Evolutionary conservation across 1,140 invertebrate species (phyloP), one percentile per base, ranked within the genome.

Genomic region (Panagrolaimus sp.): DNA sequence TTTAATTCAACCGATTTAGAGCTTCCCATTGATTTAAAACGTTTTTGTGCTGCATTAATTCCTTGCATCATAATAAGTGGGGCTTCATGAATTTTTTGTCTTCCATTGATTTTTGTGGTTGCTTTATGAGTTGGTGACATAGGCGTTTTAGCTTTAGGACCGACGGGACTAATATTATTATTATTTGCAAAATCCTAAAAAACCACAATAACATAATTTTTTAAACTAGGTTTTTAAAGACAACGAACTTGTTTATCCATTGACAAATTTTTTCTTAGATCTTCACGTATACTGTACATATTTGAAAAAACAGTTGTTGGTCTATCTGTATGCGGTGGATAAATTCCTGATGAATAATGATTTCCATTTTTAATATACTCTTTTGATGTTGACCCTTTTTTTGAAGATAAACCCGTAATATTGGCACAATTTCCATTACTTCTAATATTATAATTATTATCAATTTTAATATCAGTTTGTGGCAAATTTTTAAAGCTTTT

Each of bases 151-250:
- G 51, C 51, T 57, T 57, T 57, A 11, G 51, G 51, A 14, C 20
- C 27, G n/a, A 57, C 20, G 9, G 51, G 51, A 57, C 51, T 57
- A n/a, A 20, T 25, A 27, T 57, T 57, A 27, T 57, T 57, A 27
- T 57, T 57, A 57, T 57, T 57, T 25, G 51, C 51, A 57, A 25
- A 57, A 27, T 57, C 51, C 51, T 57, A 16, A 57, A 57, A 57
- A 57, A 38, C 2, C 7, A 38, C 7, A 7, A 38, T 4, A n/a
- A n/a, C n/a, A n/a, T n/a, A n/a, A n/a, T n/a, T n/a, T n/a, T n/a
- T n/a, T n/a, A n/a, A n/a, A n/a, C n/a, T n/a, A n/a, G n/a, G n/a
- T n/a, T n/a, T n/a, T n/a, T n/a, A 25, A 27, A 20, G 9, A 8
- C 1, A n/a, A 57, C 51, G 3, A 57, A 57, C 51, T 27, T 57